Evolutionary conservation across 30 jellyfish, hydroid and myxozoan genomes (phyloP), one percentile per base, ranked within the genome.

Genomic region (Turritopsis rubra): DNA sequence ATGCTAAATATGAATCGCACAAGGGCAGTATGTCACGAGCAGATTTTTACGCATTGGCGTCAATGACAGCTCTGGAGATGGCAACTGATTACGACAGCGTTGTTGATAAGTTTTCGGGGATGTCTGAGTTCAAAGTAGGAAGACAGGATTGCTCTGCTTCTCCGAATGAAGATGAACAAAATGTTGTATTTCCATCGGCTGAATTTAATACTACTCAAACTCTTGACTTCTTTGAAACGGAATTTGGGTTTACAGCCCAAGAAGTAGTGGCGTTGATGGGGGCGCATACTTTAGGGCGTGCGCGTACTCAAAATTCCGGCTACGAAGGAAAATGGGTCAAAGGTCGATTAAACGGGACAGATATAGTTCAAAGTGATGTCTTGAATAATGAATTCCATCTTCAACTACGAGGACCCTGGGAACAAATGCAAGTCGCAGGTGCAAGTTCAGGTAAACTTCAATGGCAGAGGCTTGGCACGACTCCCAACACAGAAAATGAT

Each of bases 1-100:
- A 80, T 80, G 82, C 54, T 53, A 22, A 53, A 53, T 1, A 1
- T 5, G 20, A 22, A 9, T 52, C 21, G 16, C 82, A 53, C 26
- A 80, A 53, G 8, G 81, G 31, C n/a, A 22, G 1, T 0, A 80
- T 80, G 77, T 80, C 87, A 17, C 25, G 87, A 53, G 87, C 87
- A 16, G 87, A 80, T 53, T 80, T 80, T 21, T 80, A 80, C 26
- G 87, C 79, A 5, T 52, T 80, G 41, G 29, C 83, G 9, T 29
- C 53, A 18, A 29, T 52, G 29, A 80, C 65, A 4, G 87, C 87
- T 21, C 19, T 41, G 0, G 54, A 41, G 18, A 72, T 41, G 1
- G 65, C 26, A 53, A 52, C 87, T n/a, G 53, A 81, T 17, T n/a
- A n/a, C n/a, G 31, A 41, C 1, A 13, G 9, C 60, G 13, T 3